Evolutionary conservation across 2,888 invertebrate genomes (phyloP).

Genomic region (Idaea aversata): DNA sequence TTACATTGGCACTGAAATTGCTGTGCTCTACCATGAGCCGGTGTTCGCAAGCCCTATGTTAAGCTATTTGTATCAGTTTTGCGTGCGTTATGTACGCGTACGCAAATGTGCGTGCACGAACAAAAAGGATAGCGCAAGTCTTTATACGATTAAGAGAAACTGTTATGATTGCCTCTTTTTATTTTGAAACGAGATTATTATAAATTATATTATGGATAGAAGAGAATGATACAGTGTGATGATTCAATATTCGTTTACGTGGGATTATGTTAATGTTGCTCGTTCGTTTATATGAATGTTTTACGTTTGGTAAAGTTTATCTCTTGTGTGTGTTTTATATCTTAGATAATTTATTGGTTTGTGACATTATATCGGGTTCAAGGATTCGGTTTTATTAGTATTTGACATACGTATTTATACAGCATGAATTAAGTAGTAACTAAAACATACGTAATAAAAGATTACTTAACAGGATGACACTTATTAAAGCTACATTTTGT

Average conservation of each 20-base stretch:
- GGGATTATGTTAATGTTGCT: background rate
- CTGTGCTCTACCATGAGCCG: too few species aligned
- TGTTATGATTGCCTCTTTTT: too few species aligned
- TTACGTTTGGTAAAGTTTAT: constrained; percentile 17
- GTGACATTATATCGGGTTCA: background rate
- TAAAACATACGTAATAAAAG: constrained; percentile 21
- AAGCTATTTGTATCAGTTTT: too few species aligned
- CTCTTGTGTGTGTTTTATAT: constrained; percentile 4
- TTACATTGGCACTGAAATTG: too few species aligned
- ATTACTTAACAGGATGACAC: constrained; percentile 34
- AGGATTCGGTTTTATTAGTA: background rate
- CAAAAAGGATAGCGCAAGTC: too few species aligned
- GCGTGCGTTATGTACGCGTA: too few species aligned
- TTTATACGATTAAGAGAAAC: too few species aligned
- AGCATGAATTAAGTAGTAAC: constrained; percentile 23
- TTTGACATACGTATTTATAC: constrained; percentile 3
- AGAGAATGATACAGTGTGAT: background rate
- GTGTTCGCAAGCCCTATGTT: too few species aligned
- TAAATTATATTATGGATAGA: background rate
- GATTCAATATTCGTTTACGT: background rate
- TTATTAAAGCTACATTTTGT: constrained; percentile 25
- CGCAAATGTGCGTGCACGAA: too few species aligned
- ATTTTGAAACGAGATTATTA: background rate
- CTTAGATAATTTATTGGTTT: background rate
- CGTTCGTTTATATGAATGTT: background rate